Evolutionary conservation across 1,140 invertebrate species (phyloP), one percentile per base, ranked within the genome.

Genomic region (Hylyphantes graminicola): DNA sequence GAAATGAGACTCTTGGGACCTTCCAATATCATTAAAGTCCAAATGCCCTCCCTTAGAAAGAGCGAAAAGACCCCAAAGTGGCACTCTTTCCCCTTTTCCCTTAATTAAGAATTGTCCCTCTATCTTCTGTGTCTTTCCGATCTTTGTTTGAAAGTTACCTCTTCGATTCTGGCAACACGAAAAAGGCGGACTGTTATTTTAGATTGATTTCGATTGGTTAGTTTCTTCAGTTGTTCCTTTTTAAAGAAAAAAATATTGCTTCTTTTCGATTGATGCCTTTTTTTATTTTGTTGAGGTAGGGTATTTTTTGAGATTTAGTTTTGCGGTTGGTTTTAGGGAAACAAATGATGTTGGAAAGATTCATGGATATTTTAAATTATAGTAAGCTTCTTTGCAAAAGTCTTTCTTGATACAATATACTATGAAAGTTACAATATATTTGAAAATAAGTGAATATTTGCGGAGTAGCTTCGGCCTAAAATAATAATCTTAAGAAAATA

Each of bases 51-150:
- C 65, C 65, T 75, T 55, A 35, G n/a, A 77, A 63, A 63, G 48
- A 79, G 17, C 10, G 48, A 70, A 57, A 9, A 13, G 54, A 54
- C n/a, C 4, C 11, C 57, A 59, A 76, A 79, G 77, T 79, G 77
- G 64, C 11, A 53, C 65, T 68, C 64, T 79, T 19, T 79, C 64
- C 77, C 21, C 11, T 79, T n/a, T 59, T 81, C 68, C 53, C 48
- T 81, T 81, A 81, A 81, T 81, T 81, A 81, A 81, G 78, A 73
- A 81, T 68, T 73, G 68, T 72, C 68, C 68, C 78, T 48, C 19
- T 15, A 19, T n/a, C 35, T 19, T 48, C 61, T 55, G 57, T 72
- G 72, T 73, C 51, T 72, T 81, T 73, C 78, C 54, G 11, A 21
- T 17, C 48, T 72, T 81, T 81, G 67, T 72, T 50, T 72, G 55